These are phyloP conservation scores for Gortyna flavago DNA, from an alignment of 2,888 invertebrate genomes.

Conservation along the genomic window DNA sequence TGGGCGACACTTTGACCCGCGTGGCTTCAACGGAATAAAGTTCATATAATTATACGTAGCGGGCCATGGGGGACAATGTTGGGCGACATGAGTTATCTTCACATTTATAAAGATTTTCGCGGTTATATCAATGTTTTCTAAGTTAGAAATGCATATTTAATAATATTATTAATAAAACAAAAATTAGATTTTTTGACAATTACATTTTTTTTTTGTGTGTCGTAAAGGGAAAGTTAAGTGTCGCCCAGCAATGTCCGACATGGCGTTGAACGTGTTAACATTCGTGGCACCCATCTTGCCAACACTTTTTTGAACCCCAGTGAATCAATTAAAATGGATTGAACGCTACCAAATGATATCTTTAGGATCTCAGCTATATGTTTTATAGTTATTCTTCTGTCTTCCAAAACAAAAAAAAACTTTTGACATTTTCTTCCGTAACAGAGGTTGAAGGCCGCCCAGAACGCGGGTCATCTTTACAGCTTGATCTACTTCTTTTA, in stretches of 20 bases:
- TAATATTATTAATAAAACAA: neutral
- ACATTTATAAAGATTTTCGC: neutral
- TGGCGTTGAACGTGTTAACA: neutral
- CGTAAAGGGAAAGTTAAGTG: neutral
- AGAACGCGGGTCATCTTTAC: too few species aligned
- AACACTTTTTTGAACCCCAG: too few species aligned
- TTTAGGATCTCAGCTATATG: too few species aligned
- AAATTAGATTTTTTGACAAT: neutral
- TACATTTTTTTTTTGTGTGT: neutral
- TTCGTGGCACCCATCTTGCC: too few species aligned
- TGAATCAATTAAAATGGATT: too few species aligned
- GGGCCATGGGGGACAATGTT: conserved; percentile 2
- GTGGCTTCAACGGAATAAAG: conserved; percentile 6
- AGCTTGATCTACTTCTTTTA: too few species aligned
- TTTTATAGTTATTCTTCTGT: too few species aligned
- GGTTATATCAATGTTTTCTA: conserved; percentile 5
- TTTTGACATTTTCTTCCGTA: too few species aligned
- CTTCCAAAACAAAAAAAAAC: too few species aligned
- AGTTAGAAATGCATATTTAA: neutral
- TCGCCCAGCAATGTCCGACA: conserved; percentile 13
- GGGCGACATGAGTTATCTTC: conserved; percentile 12
- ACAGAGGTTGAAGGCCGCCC: too few species aligned
- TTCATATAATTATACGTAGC: neutral
- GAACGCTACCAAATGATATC: too few species aligned
- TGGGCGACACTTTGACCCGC: conserved; percentile 12